These are phyloP conservation scores for Thryonomys swinderianus DNA, from an alignment of 2,113 vertebrate species.

Conservation along the genomic window DNA sequence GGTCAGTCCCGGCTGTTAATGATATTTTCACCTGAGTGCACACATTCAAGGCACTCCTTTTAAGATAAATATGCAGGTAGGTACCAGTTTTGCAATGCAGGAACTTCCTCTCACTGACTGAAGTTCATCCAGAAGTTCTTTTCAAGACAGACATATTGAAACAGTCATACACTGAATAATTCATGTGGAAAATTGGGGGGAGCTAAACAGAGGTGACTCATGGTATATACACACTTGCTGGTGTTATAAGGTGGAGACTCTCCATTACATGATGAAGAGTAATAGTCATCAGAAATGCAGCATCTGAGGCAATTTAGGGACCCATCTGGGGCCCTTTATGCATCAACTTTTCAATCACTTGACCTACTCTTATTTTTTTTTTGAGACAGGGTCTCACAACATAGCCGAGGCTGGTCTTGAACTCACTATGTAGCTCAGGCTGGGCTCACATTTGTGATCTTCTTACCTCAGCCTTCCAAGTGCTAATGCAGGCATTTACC, in stretches of 20 bases:
- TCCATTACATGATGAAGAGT: constrained; percentile 64
- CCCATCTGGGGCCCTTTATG: neutral
- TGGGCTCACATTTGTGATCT: neutral
- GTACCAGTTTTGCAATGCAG: constrained; percentile 66
- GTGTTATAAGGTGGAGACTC: constrained; percentile 32
- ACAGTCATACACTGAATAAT: constrained; percentile 80
- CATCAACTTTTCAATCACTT: neutral
- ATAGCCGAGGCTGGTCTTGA: neutral
- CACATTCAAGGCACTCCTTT: constrained; percentile 47
- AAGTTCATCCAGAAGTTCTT: constrained; percentile 73
- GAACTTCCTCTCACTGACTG: constrained; percentile 61
- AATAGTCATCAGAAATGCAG: neutral
- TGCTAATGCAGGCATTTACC: neutral
- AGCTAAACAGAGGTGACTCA: constrained; percentile 66
- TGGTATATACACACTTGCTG: neutral
- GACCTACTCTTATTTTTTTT: neutral
- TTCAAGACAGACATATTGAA: constrained; percentile 78
- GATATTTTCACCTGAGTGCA: constrained; percentile 68
- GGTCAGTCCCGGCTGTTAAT: constrained; percentile 60
- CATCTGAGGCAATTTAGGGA: neutral
- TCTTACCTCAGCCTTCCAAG: neutral
- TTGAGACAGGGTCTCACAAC: neutral
- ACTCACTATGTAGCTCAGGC: neutral
- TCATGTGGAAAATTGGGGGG: constrained; percentile 77
- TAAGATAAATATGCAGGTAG: constrained; percentile 71